phyloP scores from a whole-genome alignment of 2,888 invertebrate genomes.

The Agrotis segetum region DNA sequence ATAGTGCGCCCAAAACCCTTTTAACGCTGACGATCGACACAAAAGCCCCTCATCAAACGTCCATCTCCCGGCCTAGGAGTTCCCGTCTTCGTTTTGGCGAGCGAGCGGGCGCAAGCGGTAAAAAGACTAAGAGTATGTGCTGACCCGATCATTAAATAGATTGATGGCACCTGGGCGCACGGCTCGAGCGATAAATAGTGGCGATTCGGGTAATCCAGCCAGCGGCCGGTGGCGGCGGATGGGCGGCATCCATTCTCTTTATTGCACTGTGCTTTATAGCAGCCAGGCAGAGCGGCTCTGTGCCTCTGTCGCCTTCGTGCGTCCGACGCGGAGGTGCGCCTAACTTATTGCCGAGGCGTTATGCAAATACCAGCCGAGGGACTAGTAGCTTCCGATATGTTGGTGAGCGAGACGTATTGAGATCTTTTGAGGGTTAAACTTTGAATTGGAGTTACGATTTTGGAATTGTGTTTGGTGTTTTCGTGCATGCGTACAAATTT shows the following conservation, averaged over 20 bases:
- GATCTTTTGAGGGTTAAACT: conserved; percentile 22
- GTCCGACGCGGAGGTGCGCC: conserved; percentile 80
- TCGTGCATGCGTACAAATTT: background rate
- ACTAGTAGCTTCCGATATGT: conserved; percentile 53
- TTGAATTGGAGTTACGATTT: conserved; percentile 2
- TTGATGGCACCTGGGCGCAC: conserved; percentile 91
- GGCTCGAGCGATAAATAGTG: conserved; percentile 91
- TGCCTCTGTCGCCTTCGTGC: conserved; percentile 85
- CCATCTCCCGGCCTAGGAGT: conserved; percentile 83
- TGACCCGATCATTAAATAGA: conserved; percentile 91
- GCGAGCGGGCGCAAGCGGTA: conserved; percentile 78
- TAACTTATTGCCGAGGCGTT: conserved; percentile 82
- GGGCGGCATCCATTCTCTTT: conserved; percentile 91
- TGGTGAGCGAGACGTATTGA: conserved; percentile 27
- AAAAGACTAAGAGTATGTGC: conserved; percentile 89
- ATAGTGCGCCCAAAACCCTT: conserved; percentile 86
- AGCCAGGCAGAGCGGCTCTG: conserved; percentile 64
- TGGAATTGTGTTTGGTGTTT: background rate
- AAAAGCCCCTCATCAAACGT: conserved; percentile 90
- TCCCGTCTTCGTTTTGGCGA: conserved; percentile 83
- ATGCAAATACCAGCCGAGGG: conserved; percentile 70
- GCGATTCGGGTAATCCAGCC: conserved; percentile 90
- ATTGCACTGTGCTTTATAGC: conserved; percentile 90
- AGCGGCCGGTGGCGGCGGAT: conserved; percentile 85
- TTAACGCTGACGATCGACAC: conserved; percentile 86